Evolutionary conservation across 2,888 invertebrate species (phyloP).

Genomic region (Limnephilus marmoratus): DNA sequence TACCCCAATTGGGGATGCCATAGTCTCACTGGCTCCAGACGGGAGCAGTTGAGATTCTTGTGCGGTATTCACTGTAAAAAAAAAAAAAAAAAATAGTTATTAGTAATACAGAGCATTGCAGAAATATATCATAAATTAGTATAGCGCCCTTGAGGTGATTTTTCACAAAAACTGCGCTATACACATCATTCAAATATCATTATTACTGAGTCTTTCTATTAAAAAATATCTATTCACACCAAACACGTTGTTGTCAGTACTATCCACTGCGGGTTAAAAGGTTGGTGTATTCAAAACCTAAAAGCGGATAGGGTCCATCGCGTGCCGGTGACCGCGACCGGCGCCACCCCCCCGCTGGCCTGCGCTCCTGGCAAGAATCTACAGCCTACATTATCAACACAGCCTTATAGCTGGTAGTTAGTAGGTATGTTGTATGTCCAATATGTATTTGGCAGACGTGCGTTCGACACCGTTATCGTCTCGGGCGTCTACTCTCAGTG

Average conservation of each 20-base stretch:
- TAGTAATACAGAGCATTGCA: no score
- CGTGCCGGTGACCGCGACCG: slow-evolving; percentile 6
- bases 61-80: no score
- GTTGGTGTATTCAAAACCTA: background rate
- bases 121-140: no score
- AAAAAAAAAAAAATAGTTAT: no score
- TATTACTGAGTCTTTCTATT: no score
- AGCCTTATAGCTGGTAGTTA: background rate
- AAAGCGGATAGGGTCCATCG: background rate
- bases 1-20: no score
- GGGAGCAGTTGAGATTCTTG: no score
- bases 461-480: background rate
- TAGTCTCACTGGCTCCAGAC: no score
- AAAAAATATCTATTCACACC: background rate
- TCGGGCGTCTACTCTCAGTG: no score
- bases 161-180: no score
- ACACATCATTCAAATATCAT: no score
- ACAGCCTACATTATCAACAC: background rate
- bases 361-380: background rate
- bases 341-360: slow-evolving; percentile 28
- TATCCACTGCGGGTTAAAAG: background rate
- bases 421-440: background rate
- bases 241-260: background rate
- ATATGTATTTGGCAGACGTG: background rate
- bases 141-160: no score